Percentiles rank a stretch among this genome's conserved stretches.
Conservation (phyloP, 2,797 vertebrate species). For the Silurus lanzhouensis region DNA sequence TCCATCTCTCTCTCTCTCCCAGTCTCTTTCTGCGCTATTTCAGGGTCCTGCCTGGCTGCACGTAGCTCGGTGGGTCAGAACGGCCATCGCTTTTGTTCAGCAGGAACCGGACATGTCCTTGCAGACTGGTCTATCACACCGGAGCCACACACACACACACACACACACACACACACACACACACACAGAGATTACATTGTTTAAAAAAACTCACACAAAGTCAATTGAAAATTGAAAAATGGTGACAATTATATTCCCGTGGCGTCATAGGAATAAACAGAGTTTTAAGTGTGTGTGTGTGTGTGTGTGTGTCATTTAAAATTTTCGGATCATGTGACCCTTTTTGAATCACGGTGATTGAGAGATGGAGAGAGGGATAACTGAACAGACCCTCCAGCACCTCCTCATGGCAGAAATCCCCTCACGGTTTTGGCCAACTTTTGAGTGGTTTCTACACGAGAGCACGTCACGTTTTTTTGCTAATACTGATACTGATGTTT, state of each 20-base stretch:
- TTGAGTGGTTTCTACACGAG: no score
- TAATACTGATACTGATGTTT: not conserved
- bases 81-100: conserved; percentile 48
- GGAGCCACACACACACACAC: not conserved
- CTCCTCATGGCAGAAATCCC: not conserved
- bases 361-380: not conserved
- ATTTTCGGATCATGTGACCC: not conserved
- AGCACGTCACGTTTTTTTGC: no score
- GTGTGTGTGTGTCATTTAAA: no score
- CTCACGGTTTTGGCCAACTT: not conserved
- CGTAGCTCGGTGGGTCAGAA: conserved; percentile 73
- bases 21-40: not conserved
- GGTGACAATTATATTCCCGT: not conserved
- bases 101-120: conserved; percentile 50
- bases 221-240: not conserved
- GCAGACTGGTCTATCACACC: conserved; percentile 25
- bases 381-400: not conserved
- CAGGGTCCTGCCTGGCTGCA: conserved; percentile 71
- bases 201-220: not conserved
- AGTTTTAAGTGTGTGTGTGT: not conserved
- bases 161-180: not conserved
- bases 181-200: not conserved
- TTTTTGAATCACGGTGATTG: not conserved
- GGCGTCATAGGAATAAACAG: not conserved
- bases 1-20: not conserved